Conservation (phyloP, 2,888 invertebrate species). For the Petrophora chlorosata region DNA sequence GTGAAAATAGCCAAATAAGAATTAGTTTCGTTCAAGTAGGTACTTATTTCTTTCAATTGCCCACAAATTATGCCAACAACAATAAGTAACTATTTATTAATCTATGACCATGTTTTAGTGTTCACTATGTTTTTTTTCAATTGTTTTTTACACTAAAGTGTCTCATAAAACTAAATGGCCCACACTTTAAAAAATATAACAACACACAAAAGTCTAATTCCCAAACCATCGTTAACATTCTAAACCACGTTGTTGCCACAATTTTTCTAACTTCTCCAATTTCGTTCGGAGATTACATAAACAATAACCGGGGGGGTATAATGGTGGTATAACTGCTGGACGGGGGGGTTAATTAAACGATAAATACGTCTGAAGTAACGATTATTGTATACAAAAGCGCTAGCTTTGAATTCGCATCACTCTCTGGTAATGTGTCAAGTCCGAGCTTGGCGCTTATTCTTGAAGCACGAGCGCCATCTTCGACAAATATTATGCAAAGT, state of each 20-base stretch:
- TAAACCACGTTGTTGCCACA: conserved; percentile 29
- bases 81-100: too few relatives aligned
- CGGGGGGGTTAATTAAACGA: conserved; percentile 78
- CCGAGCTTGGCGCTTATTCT: conserved; percentile 52
- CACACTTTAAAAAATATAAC: background rate
- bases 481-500: too few relatives aligned
- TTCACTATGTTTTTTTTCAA: too few relatives aligned
- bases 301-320: conserved; percentile 61
- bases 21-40: too few relatives aligned
- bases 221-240: conserved; percentile 35
- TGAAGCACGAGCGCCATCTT: conserved; percentile 17
- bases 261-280: conserved; percentile 66
- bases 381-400: conserved; percentile 78
- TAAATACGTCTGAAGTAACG: conserved; percentile 74
- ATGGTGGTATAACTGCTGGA: conserved; percentile 58
- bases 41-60: too few relatives aligned
- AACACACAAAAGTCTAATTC: conserved; percentile 1
- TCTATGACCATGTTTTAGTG: too few relatives aligned
- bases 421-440: conserved; percentile 80
- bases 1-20: conserved; percentile 3
- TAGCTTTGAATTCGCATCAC: conserved; percentile 82
- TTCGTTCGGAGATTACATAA: conserved; percentile 66
- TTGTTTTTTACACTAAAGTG: too few relatives aligned
- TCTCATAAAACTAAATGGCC: too few relatives aligned
- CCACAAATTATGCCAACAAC: too few relatives aligned